Evolutionary conservation across 2,888 invertebrate genomes (phyloP).

Genomic region (Calliphora vomitoria): DNA sequence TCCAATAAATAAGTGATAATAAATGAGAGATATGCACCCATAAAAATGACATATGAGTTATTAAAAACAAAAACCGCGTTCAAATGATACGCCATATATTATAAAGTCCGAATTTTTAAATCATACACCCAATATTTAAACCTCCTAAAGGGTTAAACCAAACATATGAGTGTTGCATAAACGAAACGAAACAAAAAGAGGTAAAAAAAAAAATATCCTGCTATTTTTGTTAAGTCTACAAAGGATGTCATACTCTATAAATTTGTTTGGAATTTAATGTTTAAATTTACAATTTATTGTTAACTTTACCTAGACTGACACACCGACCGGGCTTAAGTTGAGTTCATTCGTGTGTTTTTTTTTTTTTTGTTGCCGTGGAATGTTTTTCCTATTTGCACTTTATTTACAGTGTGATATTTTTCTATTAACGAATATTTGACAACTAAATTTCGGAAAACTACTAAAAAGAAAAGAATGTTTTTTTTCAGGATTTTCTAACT

Average conservation of each 20-base stretch:
- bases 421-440: conserved; percentile 62
- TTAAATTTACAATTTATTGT: conserved; percentile 71
- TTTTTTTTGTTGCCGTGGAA: background rate
- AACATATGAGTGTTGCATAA: background rate
- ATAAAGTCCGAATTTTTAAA: too few species aligned
- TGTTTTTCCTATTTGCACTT: conserved; percentile 6
- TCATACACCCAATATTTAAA: too few species aligned
- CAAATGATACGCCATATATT: too few species aligned
- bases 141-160: background rate
- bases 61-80: too few species aligned
- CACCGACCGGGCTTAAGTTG: background rate
- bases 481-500: background rate
- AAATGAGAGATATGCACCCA: too few species aligned
- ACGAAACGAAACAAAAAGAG: background rate
- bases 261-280: conserved; percentile 67
- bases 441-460: conserved; percentile 35
- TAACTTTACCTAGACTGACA: conserved; percentile 64
- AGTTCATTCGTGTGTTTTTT: conserved; percentile 22
- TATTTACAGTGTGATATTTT: conserved; percentile 40
- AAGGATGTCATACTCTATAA: conserved; percentile 66
- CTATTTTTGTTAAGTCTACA: conserved; percentile 56
- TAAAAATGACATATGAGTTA: too few species aligned
- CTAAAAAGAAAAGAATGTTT: conserved; percentile 4
- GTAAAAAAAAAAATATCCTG: conserved; percentile 21
- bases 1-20: too few species aligned